These are phyloP conservation scores for Brotula barbata DNA, from an alignment of 2,797 vertebrate species.

Conservation along the genomic window DNA sequence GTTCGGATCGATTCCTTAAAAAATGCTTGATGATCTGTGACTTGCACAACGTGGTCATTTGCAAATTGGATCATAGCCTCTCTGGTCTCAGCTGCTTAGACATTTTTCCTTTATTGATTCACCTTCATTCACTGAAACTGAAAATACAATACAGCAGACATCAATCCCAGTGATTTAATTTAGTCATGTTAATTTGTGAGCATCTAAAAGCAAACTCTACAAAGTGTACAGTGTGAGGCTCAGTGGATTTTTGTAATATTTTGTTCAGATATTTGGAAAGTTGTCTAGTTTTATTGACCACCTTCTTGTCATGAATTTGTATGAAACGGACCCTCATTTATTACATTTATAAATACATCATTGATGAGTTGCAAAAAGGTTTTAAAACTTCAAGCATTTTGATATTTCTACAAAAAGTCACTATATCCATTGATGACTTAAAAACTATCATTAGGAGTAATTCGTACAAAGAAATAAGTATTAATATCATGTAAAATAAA, in stretches of 20 bases:
- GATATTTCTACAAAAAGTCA: too few relatives aligned
- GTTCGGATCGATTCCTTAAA: not conserved
- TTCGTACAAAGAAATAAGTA: too few relatives aligned
- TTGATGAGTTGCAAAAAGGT: too few relatives aligned
- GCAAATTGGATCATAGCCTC: conserved; percentile 11
- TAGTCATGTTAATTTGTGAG: conserved; percentile 1
- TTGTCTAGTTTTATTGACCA: not conserved
- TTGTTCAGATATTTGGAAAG: conserved; percentile 4
- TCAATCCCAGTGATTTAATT: not conserved
- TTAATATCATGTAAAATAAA: too few relatives aligned
- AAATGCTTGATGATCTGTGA: conserved; percentile 3
- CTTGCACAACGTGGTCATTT: conserved; percentile 1
- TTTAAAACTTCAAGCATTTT: too few relatives aligned
- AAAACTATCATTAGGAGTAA: too few relatives aligned
- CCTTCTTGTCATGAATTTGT: too few relatives aligned
- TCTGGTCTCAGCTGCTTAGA: not conserved
- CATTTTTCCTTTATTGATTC: conserved; percentile 16
- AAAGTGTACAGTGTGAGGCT: too few relatives aligned
- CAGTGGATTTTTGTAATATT: not conserved
- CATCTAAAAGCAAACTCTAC: not conserved
- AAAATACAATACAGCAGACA: conserved; percentile 5
- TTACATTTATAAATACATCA: too few relatives aligned
- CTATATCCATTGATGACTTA: too few relatives aligned
- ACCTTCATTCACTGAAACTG: conserved; percentile 12
- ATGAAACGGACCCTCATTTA: too few relatives aligned